A percentile compares a stretch with the other conserved stretches of the same genome.
These are phyloP conservation scores for Ormyrus thymus DNA, from an alignment of 2,888 invertebrate species.

Conservation along the genomic window DNA sequence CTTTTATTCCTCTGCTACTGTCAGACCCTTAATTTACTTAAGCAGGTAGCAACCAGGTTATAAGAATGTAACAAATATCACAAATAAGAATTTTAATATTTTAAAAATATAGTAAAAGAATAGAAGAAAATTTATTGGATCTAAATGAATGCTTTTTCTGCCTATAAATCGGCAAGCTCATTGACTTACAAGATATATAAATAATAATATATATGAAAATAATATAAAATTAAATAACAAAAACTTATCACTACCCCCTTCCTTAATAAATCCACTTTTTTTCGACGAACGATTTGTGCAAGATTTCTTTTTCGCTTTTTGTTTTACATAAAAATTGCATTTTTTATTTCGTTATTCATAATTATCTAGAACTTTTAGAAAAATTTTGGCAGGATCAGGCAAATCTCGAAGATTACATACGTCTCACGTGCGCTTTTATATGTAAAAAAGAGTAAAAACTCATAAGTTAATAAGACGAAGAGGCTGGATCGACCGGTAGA, in stretches of 20 bases:
- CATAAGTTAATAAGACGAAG: not conserved
- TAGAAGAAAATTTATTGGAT: too few relatives aligned
- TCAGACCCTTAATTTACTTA: conserved; percentile 48
- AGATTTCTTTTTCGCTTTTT: not conserved
- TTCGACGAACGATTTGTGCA: conserved; percentile 4
- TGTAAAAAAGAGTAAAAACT: too few relatives aligned
- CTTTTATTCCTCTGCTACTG: conserved; percentile 2
- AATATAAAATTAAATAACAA: conserved; percentile 24
- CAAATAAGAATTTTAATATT: not conserved
- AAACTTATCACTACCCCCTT: not conserved
- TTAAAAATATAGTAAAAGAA: not conserved
- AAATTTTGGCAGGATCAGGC: conserved; percentile 31
- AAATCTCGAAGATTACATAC: not conserved
- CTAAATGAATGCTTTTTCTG: not conserved
- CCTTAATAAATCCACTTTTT: not conserved
- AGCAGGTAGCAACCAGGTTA: conserved; percentile 31
- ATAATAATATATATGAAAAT: not conserved
- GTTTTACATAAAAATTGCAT: too few relatives aligned
- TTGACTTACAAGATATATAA: too few relatives aligned
- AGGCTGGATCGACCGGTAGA: conserved; percentile 3
- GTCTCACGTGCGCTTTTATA: too few relatives aligned
- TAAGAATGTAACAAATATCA: conserved; percentile 16
- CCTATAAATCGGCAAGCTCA: not conserved
- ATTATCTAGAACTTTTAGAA: not conserved
- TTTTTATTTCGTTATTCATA: not conserved